These are phyloP conservation scores for Pachliopta kotzebuea DNA, from an alignment of 2,888 invertebrate genomes.

Conservation along the genomic window DNA sequence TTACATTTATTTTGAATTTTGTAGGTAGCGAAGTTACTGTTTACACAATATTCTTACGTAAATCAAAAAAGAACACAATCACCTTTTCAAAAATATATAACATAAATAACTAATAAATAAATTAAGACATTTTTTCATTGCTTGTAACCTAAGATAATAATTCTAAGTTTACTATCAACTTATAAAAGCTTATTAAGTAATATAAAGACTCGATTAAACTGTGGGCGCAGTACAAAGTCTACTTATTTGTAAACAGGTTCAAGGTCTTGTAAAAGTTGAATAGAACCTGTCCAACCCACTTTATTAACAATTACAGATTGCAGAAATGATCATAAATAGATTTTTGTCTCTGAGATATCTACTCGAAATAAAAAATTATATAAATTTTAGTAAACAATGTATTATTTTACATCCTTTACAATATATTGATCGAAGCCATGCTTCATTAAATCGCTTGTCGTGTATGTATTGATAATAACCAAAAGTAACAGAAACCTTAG, in stretches of 20 bases:
- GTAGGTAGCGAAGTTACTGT: not conserved
- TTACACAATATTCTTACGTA: not conserved
- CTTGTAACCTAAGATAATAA: not conserved
- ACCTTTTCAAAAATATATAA: not conserved
- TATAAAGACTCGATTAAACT: slow-evolving; percentile 22
- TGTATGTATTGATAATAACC: no score
- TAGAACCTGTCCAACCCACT: slow-evolving; percentile 37
- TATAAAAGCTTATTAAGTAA: slow-evolving; percentile 20
- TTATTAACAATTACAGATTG: not conserved
- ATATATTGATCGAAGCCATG: no score
- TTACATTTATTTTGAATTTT: slow-evolving; percentile 3
- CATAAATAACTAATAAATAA: no score
- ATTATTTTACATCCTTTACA: no score
- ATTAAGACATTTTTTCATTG: no score
- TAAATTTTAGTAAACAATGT: no score
- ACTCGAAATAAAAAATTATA: not conserved
- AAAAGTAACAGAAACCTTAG: no score
- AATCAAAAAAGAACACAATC: not conserved
- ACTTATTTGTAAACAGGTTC: slow-evolving; percentile 53
- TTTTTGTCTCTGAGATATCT: not conserved
- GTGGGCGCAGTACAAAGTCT: slow-evolving; percentile 36
- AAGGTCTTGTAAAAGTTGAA: slow-evolving; percentile 53
- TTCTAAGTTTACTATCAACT: not conserved
- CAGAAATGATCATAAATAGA: not conserved
- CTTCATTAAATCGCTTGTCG: no score